Base-by-base conservation (phyloP, 2,113 vertebrate genomes). In the Hippocampus barbouri region DNA sequence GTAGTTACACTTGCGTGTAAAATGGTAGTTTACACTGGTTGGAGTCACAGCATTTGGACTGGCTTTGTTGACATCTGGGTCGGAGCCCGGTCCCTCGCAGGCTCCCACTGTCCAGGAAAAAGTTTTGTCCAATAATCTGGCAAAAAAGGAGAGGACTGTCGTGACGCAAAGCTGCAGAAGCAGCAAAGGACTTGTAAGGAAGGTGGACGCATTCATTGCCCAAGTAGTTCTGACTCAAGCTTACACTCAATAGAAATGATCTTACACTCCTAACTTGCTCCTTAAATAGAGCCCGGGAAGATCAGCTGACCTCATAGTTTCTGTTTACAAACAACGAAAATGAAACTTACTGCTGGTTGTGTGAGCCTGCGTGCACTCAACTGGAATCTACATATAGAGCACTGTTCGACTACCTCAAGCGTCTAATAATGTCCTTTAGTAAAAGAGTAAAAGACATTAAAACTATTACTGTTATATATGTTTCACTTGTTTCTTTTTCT, bases 11-110 rank as follows among this genome's bases (percentile, higher is more conserved):
- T 93, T 93, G 3, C 96, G 92, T 0, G 95, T 97, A 76, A 98
- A 98, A 78, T 98, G 97, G 54, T 98, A 98, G 78, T 98, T 98
- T 68, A 98, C 96, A 1, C 97, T 98, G 7, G 85, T 92, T 6
- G 97, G 96, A 0, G 56, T 88, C 1, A 70, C 83, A 14, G 41
- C 41, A 30, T 27, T n/a, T 43, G 30, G 61, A 0, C 8, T 40
- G 3, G 0, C 1, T 40, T 64, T 51, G 38, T 3, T 68, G 54
- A 27, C 34, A 40, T 16, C 20, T 41, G 34, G 21, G 9, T n/a
- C 6, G 5, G 11, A 2, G 20, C 30, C n/a, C n/a, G 21, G 49
- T 34, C 21, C 65, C 16, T 11, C 30, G 56, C 34, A 61, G 30
- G 1, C 8, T 72, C 30, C 57, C 8, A 47, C 2, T 5, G 18